Conservation (phyloP, 2,113 vertebrate genomes). For the Megatriorchis doriae region DNA sequence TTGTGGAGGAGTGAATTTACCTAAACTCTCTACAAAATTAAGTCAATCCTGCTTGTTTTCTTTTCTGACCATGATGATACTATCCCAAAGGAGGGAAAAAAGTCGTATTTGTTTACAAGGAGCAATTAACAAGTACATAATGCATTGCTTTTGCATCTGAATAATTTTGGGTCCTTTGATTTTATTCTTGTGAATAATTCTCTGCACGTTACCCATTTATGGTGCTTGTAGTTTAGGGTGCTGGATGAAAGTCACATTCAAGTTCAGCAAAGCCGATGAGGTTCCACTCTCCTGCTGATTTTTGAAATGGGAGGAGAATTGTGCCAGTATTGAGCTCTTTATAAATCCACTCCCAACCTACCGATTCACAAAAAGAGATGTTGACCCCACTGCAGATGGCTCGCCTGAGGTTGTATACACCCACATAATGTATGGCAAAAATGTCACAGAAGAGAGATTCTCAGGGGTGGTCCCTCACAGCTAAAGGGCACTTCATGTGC, state of each 20-base stretch:
- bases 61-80: neutral
- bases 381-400: neutral
- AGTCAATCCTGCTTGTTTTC: neutral
- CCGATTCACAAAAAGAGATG: neutral
- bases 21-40: neutral
- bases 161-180: neutral
- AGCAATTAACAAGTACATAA: slow-evolving; percentile 9
- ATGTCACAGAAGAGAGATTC: neutral
- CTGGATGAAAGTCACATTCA: neutral
- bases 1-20: neutral
- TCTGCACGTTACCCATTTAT: neutral
- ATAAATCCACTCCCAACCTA: neutral
- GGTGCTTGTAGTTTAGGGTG: neutral
- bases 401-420: rapidly evolving
- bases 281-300: neutral
- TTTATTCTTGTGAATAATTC: neutral
- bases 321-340: neutral
- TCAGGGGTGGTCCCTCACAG: neutral
- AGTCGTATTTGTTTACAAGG: neutral
- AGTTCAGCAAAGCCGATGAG: neutral
- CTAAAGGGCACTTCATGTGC: neutral
- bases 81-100: neutral
- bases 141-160: neutral
- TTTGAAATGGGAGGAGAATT: neutral
- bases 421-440: neutral